phyloP scores from a whole-genome alignment of 2,888 invertebrate species.

The Muschampia plurimacula region DNA sequence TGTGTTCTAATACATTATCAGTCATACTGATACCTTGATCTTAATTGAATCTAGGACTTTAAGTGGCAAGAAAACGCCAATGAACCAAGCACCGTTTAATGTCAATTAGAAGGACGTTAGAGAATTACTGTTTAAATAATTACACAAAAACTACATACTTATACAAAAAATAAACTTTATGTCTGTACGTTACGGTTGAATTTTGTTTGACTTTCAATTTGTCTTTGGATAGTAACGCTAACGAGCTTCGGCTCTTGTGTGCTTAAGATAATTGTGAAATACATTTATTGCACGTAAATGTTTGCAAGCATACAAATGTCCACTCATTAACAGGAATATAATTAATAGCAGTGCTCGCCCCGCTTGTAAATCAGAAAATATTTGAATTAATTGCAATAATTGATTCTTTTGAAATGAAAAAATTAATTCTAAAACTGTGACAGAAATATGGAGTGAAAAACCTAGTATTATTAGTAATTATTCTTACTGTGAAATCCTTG shows the following conservation, averaged over 20 bases:
- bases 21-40: constrained; percentile 40
- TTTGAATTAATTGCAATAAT: not conserved
- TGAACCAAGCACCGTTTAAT: constrained; percentile 70
- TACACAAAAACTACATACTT: not conserved
- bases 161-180: not conserved
- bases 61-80: constrained; percentile 62
- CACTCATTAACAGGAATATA: not conserved
- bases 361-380: not conserved
- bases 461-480: too few species aligned
- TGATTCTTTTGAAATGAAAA: not conserved
- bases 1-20: too few species aligned
- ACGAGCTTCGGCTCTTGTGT: constrained; percentile 25
- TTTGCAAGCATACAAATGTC: constrained; percentile 6
- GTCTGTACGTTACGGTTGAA: not conserved
- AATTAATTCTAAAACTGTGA: not conserved
- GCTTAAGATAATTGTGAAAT: constrained; percentile 29
- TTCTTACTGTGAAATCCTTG: too few species aligned
- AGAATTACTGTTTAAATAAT: constrained; percentile 34
- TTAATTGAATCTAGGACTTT: constrained; percentile 57
- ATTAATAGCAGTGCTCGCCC: not conserved
- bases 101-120: constrained; percentile 67
- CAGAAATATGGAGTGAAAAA: too few species aligned
- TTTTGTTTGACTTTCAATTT: not conserved
- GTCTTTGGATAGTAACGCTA: constrained; percentile 20
- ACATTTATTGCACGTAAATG: constrained; percentile 17